Percentiles rank a stretch among this genome's conserved stretches.
Evolutionary conservation across 2,113 vertebrate species (phyloP).

Genomic region (Corythornis madagascariensis): DNA sequence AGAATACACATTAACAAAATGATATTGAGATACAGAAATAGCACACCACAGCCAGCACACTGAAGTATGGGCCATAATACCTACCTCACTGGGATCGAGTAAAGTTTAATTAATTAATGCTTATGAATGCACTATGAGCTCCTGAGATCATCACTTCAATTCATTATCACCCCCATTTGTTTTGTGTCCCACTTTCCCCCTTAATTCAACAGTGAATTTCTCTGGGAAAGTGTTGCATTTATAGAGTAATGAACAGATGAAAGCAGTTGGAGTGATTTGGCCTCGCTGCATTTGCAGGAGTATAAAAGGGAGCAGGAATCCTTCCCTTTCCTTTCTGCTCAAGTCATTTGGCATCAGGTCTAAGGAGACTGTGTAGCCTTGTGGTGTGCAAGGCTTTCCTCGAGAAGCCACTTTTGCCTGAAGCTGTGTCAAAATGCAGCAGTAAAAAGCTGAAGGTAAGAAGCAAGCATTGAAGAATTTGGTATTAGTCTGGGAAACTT

Average conservation of each 20-base stretch:
- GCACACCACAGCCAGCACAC: background rate
- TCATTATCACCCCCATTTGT: constrained; percentile 56
- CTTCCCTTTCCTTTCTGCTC: background rate
- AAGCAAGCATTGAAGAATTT: background rate
- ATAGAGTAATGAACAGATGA: constrained; percentile 35
- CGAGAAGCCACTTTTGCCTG: background rate
- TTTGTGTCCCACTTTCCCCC: constrained; percentile 31
- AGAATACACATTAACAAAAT: constrained; percentile 59
- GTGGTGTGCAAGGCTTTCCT: background rate
- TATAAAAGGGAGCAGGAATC: background rate
- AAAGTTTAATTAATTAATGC: constrained; percentile 59
- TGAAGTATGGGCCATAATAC: constrained; percentile 13
- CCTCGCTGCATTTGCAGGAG: background rate
- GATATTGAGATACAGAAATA: constrained; percentile 49
- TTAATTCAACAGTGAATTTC: constrained; percentile 37
- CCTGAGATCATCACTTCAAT: constrained; percentile 58
- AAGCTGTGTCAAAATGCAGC: background rate
- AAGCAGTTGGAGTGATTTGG: constrained; percentile 22
- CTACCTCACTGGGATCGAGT: constrained; percentile 16
- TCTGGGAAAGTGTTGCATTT: constrained; percentile 49
- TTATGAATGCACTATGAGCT: constrained; percentile 46
- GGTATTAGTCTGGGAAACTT: background rate
- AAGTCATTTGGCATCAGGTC: background rate
- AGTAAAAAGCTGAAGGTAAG: background rate
- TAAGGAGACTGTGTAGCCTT: background rate